Evolutionary conservation across 2,113 vertebrate genomes (phyloP).

Genomic region (Oreochromis spilurus): DNA sequence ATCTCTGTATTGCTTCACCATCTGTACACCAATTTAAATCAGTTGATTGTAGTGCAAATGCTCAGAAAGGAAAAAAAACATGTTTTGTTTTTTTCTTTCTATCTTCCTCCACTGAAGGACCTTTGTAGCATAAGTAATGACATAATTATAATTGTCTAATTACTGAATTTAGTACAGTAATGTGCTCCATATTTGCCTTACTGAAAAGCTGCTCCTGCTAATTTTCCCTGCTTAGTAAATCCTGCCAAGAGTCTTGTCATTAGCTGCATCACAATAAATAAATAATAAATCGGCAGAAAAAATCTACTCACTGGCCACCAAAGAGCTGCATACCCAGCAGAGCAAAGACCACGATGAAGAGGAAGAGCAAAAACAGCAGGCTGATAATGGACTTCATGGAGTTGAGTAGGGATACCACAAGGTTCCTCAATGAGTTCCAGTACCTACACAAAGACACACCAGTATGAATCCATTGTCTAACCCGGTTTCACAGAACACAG

Average conservation of each 20-base stretch:
- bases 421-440: slow-evolving; percentile 93
- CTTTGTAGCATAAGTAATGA: not conserved
- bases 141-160: not conserved
- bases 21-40: not conserved
- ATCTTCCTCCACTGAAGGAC: not conserved
- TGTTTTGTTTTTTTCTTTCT: not conserved
- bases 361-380: slow-evolving; percentile 92
- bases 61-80: not conserved
- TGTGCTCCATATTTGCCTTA: not conserved
- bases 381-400: slow-evolving; percentile 99
- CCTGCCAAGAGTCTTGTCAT: not conserved
- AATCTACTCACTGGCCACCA: slow-evolving; percentile 86
- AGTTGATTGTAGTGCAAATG: not conserved
- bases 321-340: slow-evolving; percentile 97
- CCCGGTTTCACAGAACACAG: not conserved
- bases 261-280: not conserved
- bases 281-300: not conserved
- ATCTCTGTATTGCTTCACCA: not conserved
- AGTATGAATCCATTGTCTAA: not conserved
- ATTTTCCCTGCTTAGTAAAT: not conserved
- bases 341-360: slow-evolving; percentile 97
- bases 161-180: not conserved
- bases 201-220: not conserved
- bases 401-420: slow-evolving; percentile 93
- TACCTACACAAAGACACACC: slow-evolving; percentile 74